A percentile compares a stretch with the other conserved stretches of the same genome.
phyloP scores from a whole-genome alignment of 2,113 vertebrate species.

The Rana temporaria region DNA sequence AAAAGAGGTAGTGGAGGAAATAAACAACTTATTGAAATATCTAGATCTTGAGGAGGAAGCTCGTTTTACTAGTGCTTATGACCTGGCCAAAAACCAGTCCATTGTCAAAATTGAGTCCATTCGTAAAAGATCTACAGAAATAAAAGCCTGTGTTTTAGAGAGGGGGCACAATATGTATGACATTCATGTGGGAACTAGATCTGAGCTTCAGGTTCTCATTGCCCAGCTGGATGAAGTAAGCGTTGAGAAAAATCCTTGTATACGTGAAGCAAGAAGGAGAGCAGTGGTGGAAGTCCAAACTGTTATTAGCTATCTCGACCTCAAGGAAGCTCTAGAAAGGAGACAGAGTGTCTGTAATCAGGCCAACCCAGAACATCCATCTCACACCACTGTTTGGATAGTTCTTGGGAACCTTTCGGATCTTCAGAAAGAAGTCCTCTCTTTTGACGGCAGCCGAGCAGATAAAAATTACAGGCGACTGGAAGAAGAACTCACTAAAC shows the following conservation, averaged over 20 bases:
- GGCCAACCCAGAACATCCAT: slow-evolving; percentile 74
- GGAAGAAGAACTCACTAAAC: slow-evolving; percentile 96
- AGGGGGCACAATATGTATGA: slow-evolving; percentile 79
- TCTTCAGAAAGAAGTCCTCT: slow-evolving; percentile 89
- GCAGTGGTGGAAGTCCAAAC: slow-evolving; percentile 92
- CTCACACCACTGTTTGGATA: slow-evolving; percentile 85
- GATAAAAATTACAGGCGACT: slow-evolving; percentile 95
- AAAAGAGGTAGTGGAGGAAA: slow-evolving; percentile 94
- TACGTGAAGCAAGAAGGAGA: slow-evolving; percentile 91
- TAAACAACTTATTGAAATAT: slow-evolving; percentile 89
- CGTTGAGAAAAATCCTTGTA: slow-evolving; percentile 91
- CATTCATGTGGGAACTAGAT: slow-evolving; percentile 81
- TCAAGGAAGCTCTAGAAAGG: slow-evolving; percentile 84
- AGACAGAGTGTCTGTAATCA: slow-evolving; percentile 68
- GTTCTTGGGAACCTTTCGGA: slow-evolving; percentile 86
- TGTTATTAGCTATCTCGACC: slow-evolving; percentile 88
- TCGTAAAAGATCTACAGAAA: slow-evolving; percentile 81
- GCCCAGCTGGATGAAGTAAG: slow-evolving; percentile 89
- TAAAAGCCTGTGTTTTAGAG: slow-evolving; percentile 79
- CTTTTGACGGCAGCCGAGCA: slow-evolving; percentile 87
- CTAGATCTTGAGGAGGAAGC: slow-evolving; percentile 93
- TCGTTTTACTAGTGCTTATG: slow-evolving; percentile 82
- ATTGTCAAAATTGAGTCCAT: slow-evolving; percentile 92
- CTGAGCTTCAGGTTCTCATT: slow-evolving; percentile 89
- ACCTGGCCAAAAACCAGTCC: slow-evolving; percentile 90